Evolutionary conservation across 2,888 invertebrate species (phyloP), one percentile per base, ranked within the genome.

Genomic region (Meiosimyza decipiens): DNA sequence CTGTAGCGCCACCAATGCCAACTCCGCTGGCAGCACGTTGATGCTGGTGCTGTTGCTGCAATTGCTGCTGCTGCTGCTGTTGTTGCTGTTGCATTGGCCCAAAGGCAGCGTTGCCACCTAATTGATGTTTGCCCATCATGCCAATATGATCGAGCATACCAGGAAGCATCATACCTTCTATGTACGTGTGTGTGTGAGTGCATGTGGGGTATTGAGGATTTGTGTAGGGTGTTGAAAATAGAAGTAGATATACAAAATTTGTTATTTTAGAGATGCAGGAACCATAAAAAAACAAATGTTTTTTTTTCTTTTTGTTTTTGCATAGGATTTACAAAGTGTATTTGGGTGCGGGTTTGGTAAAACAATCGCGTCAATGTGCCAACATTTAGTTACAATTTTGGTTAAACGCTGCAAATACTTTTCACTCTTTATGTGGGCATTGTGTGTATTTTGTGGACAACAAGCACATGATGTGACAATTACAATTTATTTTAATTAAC

Each of bases 101-200:
- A 28, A 82, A 72, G 51, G 81, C 81, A 40, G 40, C 40, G 40
- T 40, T 40, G 52, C 80, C 82, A 59, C 52, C 71, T 52, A 83
- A 73, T 64, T 83, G 84, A 74, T 83, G 84, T 76, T 84, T 84
- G 74, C 81, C 82, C 76, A 77, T 74, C 51, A 72, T 78, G 77
- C 80, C 66, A 69, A 72, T 75, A 71, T 75, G 74, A 71, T 80
- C 82, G 74, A 73, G 77, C 73, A 84, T 79, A 55, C 83, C 83
- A 22, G 84, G 79, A 75, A 84, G 77, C 80, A 84, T 80, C 60
- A 84, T 80, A 73, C 81, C 81, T 78, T 83, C 84, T 83, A 65
- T 71, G 69, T 40, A 9, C 1, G 5, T 40, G 40, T 7, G 40
- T 63, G 64, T 50, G 40, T 40, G 40, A 40, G 40, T 63, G 64